phyloP scores from a whole-genome alignment of 2,888 invertebrate species.

The Aphidius colemani region DNA sequence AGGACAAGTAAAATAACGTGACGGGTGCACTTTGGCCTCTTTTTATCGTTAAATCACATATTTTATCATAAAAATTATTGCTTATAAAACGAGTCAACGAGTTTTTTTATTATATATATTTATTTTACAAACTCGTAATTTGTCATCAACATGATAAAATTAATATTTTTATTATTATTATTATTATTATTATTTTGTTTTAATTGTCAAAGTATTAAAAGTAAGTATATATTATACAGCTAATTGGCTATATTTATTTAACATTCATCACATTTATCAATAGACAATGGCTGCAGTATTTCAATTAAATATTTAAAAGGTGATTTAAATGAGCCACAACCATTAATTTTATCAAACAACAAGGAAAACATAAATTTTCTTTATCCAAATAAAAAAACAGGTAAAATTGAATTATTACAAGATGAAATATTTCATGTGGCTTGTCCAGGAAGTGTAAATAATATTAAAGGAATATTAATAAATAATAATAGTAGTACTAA shows the following conservation, averaged over 20 bases:
- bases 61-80: too few species aligned
- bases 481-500: not conserved
- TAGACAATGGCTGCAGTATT: slow-evolving; percentile 56
- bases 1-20: too few species aligned
- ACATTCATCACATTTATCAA: not conserved
- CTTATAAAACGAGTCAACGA: too few species aligned
- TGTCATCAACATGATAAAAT: not conserved
- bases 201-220: not conserved
- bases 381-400: slow-evolving; percentile 38
- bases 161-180: not conserved
- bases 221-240: not conserved
- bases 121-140: too few species aligned
- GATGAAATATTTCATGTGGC: slow-evolving; percentile 42
- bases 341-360: slow-evolving; percentile 61
- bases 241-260: too few species aligned
- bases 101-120: too few species aligned
- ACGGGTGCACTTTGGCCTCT: too few species aligned
- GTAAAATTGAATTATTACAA: slow-evolving; percentile 35
- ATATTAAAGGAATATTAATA: slow-evolving; percentile 30
- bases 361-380: slow-evolving; percentile 35
- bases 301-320: slow-evolving; percentile 56
- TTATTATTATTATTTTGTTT: not conserved
- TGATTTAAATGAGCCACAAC: slow-evolving; percentile 66
- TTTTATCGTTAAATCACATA: too few species aligned
- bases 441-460: slow-evolving; percentile 47